These are phyloP conservation scores for Cryptus viduatorius DNA, from an alignment of 2,888 invertebrate genomes.

Conservation along the genomic window DNA sequence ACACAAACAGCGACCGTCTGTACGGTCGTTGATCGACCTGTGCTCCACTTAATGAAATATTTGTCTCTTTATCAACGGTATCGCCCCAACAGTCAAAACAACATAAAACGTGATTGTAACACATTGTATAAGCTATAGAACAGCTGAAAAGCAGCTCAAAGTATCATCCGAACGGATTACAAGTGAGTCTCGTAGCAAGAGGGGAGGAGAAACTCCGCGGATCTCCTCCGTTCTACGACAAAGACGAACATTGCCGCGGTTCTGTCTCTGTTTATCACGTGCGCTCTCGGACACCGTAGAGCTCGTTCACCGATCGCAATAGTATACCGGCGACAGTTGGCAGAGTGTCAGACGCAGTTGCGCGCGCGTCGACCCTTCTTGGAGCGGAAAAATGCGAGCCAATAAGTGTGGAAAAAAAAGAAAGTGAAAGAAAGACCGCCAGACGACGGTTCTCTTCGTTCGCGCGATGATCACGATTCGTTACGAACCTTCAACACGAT, in stretches of 20 bases:
- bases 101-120: neutral
- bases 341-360: conserved; percentile 30
- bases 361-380: conserved; percentile 13
- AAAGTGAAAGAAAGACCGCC: conserved; percentile 1
- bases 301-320: conserved; percentile 3
- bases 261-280: neutral
- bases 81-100: neutral
- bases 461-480: neutral
- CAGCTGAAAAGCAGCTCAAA: conserved; percentile 15
- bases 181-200: neutral
- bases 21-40: neutral
- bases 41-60: neutral
- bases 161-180: conserved; percentile 21
- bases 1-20: too few relatives aligned
- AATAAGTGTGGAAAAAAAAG: conserved; percentile 16
- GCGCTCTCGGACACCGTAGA: neutral
- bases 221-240: neutral
- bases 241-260: neutral
- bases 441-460: neutral
- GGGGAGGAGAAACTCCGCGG: neutral
- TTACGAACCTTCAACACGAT: neutral
- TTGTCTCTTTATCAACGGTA: neutral
- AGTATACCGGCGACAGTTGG: neutral
- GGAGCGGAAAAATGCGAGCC: neutral
- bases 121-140: conserved; percentile 3